Base-by-base conservation (phyloP, 1,140 invertebrate species). In the Aphelenchoides avenae region DNA sequence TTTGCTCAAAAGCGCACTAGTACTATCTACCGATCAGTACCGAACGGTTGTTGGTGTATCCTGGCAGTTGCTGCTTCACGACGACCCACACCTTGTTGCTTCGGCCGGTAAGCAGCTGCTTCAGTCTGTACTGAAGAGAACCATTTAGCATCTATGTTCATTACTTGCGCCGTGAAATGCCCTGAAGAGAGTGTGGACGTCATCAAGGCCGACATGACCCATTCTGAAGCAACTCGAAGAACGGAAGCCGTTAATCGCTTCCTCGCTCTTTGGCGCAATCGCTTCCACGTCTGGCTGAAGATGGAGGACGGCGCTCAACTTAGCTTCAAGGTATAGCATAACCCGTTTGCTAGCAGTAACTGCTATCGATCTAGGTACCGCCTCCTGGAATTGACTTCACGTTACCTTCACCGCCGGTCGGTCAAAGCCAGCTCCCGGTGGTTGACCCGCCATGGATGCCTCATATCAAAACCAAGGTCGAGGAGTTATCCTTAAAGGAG, bases 401-500 rank as follows among this genome's bases (percentile, higher is more conserved):
- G 1, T 79, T 98, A 15, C 94, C 94, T 0, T 98, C 93, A 0
- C 95, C 95, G 0, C 93, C 94, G 78, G 96, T 99, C 66, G 94
- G 94, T 3, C 89, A 93, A 77, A 89, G 87, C 29, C 79, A 91
- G 53, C 87, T 89, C 1, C 67, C 64, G 5, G 90, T 97, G 1
- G 89, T 96, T 0, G 94, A 98, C 82, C 92, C 95, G 18, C 93
- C 94, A 0, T 99, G 94, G 94, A 90, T 91, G 84, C 90, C 95
- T 0, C 86, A 91, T 75, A 88, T 91, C 13, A 95, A 95, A 79
- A 90, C 90, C 7, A 97, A 97, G 81, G 91, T 98, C 26, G 92
- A 98, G 82, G 93, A 97, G 82, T 91, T 97, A 52, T 93, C 92
- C 0, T 84, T 97, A n/a, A 96, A 92, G 80, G 91, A 98, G 79